These are phyloP conservation scores for Apis dorsata DNA, from an alignment of 1,140 invertebrate species.

Conservation along the genomic window DNA sequence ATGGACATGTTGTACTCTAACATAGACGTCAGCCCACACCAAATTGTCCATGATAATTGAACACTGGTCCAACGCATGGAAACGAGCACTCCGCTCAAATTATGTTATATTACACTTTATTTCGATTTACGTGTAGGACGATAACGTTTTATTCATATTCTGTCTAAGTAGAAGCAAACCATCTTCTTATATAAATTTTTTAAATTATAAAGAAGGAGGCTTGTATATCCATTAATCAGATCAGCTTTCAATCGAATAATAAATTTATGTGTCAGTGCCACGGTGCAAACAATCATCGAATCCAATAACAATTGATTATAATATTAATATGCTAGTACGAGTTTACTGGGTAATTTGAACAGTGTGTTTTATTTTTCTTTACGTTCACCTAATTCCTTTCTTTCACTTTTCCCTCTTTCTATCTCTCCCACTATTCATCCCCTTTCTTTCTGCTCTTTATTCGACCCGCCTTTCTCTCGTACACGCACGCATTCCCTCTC, in stretches of 20 bases:
- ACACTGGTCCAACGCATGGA: conserved; percentile 59
- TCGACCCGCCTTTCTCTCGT: conserved; percentile 44
- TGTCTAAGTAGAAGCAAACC: background rate
- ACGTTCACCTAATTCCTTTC: conserved; percentile 4
- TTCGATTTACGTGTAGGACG: conserved; percentile 8
- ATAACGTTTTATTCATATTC: conserved; percentile 16
- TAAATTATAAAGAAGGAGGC: background rate
- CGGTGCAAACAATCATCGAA: conserved; percentile 80
- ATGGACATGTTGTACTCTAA: conserved; percentile 80
- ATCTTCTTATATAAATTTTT: background rate
- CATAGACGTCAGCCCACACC: conserved; percentile 80
- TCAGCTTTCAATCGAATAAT: conserved; percentile 56
- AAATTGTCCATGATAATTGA: conserved; percentile 78
- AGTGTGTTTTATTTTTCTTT: conserved; percentile 27
- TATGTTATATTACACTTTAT: conserved; percentile 24
- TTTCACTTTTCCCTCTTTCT: conserved; percentile 14
- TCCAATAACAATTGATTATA: conserved; percentile 77
- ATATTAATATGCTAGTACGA: conserved; percentile 72
- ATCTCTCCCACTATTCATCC: conserved; percentile 12
- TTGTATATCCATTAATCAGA: conserved; percentile 24
- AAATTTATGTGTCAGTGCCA: conserved; percentile 78
- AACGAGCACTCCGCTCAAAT: conserved; percentile 43
- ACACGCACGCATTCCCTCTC: conserved; percentile 45
- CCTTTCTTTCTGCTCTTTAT: conserved; percentile 24
- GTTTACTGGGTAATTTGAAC: conserved; percentile 69